Evolutionary conservation across 1,140 invertebrate genomes (phyloP).

Genomic region (Sipha flava): DNA sequence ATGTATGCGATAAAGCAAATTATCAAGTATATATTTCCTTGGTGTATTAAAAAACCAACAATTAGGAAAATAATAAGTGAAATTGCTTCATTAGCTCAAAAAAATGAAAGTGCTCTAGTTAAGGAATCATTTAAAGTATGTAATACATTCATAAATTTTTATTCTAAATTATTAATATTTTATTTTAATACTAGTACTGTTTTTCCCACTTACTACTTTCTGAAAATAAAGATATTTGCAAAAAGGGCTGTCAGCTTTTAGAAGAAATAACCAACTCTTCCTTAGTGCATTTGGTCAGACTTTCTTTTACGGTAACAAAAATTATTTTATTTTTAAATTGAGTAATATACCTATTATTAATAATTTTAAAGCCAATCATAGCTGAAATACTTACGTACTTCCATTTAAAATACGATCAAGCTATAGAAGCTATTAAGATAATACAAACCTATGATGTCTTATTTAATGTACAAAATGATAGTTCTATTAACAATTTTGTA

Average conservation of each 20-base stretch:
- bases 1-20: constrained; percentile 24
- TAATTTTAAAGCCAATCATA: constrained; percentile 35
- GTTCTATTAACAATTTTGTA: neutral
- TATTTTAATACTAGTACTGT: neutral
- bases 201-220: constrained; percentile 6
- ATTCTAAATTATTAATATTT: neutral
- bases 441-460: constrained; percentile 30
- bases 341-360: constrained; percentile 15
- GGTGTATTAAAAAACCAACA: constrained; percentile 14
- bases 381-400: constrained; percentile 30
- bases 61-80: constrained; percentile 18
- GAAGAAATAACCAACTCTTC: constrained; percentile 37
- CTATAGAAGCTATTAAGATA: constrained; percentile 25
- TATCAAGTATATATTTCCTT: constrained; percentile 23
- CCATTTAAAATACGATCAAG: constrained; percentile 14
- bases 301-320: constrained; percentile 29
- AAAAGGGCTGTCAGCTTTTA: constrained; percentile 23
- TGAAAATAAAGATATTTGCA: neutral
- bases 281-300: constrained; percentile 34
- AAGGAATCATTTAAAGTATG: constrained; percentile 34
- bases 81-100: constrained; percentile 22
- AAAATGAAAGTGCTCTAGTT: constrained; percentile 3
- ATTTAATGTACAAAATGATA: constrained; percentile 2
- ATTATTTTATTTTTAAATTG: constrained; percentile 31
- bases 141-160: neutral